Conservation (phyloP, 2,113 vertebrate genomes). For the Silurus meridionalis region DNA sequence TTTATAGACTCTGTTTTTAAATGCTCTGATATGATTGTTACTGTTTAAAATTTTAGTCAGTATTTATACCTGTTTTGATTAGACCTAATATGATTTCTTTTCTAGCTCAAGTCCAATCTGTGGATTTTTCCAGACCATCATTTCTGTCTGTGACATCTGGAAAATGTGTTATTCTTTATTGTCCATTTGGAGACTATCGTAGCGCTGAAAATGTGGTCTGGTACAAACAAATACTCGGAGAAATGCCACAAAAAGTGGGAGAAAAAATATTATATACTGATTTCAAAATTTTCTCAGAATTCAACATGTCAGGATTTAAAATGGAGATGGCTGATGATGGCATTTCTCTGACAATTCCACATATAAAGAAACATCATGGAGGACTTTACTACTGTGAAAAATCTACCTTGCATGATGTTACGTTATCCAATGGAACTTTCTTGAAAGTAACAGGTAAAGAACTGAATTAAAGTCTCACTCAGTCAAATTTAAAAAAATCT, state of each 20-base stretch:
- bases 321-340: not conserved
- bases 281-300: not conserved
- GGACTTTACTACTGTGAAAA: constrained; percentile 26
- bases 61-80: not conserved
- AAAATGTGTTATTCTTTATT: not conserved
- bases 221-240: constrained; percentile 11
- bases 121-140: not conserved
- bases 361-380: not conserved
- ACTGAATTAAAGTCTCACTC: not conserved
- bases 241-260: constrained; percentile 7
- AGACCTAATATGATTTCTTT: not conserved
- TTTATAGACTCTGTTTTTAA: not conserved
- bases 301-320: not conserved
- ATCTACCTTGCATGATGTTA: not conserved
- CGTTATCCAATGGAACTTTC: constrained; percentile 9
- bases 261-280: not conserved
- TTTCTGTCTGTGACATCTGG: constrained; percentile 2
- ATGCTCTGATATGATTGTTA: not conserved
- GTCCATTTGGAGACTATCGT: not conserved
- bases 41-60: no score
- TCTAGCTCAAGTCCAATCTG: not conserved
- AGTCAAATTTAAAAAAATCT: not conserved
- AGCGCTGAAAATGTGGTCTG: not conserved
- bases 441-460: constrained; percentile 9
- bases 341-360: constrained; percentile 1